These are phyloP conservation scores for Drosophila funebris DNA, from an alignment of 1,140 invertebrate species.

Conservation along the genomic window DNA sequence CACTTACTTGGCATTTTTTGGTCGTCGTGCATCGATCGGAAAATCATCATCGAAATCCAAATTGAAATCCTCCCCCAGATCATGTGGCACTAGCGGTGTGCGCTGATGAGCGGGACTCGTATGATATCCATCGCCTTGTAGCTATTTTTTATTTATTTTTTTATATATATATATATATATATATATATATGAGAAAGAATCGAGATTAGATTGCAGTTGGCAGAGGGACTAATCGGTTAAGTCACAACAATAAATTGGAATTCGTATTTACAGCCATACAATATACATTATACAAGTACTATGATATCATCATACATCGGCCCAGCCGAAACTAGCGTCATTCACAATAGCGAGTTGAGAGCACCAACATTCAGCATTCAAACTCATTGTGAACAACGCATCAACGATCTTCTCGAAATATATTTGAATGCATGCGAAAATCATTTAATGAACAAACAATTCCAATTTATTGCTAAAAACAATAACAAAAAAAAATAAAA, in stretches of 20 bases:
- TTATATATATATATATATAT: too few relatives aligned
- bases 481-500: constrained; percentile 21
- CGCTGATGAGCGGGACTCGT: constrained; percentile 91
- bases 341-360: constrained; percentile 20
- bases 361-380: too few relatives aligned
- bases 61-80: constrained; percentile 85
- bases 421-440: constrained; percentile 30
- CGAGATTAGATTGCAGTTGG: not conserved
- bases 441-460: constrained; percentile 39
- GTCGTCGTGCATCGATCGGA: constrained; percentile 84
- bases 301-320: not conserved
- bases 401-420: not conserved
- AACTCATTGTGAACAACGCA: constrained; percentile 12
- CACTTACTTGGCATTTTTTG: constrained; percentile 95
- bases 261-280: constrained; percentile 37
- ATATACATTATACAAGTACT: constrained; percentile 10
- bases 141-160: constrained; percentile 82
- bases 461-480: constrained; percentile 73
- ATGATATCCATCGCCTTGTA: constrained; percentile 92
- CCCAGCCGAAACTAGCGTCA: not conserved
- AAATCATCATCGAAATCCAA: constrained; percentile 84
- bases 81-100: constrained; percentile 87
- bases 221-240: not conserved
- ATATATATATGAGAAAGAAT: not conserved
- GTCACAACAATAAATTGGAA: constrained; percentile 77